Evolutionary conservation across 2,113 vertebrate species (phyloP).

Genomic region (Taurulus bubalis): DNA sequence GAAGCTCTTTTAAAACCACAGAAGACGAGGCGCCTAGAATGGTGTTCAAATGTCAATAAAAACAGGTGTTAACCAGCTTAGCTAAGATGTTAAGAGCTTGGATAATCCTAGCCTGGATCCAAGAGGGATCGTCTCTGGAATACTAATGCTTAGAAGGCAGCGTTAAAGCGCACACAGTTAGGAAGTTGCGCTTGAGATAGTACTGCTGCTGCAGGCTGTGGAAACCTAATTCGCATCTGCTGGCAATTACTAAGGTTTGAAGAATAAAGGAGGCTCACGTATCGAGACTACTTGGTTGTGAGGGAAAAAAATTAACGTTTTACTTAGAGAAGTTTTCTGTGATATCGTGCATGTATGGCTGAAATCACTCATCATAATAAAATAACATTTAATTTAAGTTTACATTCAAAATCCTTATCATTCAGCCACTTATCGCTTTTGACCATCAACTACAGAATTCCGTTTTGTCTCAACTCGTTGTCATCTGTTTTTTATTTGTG

Average conservation of each 20-base stretch:
- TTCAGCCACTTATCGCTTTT: neutral
- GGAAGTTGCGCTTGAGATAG: conserved; percentile 43
- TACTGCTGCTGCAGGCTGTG: conserved; percentile 38
- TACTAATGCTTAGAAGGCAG: conserved; percentile 77
- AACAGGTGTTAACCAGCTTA: conserved; percentile 87
- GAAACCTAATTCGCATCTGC: conserved; percentile 50
- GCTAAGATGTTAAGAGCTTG: conserved; percentile 80
- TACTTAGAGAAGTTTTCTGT: neutral
- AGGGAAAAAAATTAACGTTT: neutral
- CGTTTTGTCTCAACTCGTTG: neutral
- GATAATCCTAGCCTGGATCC: conserved; percentile 81
- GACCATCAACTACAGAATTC: conserved; percentile 23
- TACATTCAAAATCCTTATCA: conserved; percentile 10
- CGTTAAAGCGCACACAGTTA: conserved; percentile 62
- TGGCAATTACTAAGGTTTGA: conserved; percentile 31
- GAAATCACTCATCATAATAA: neutral
- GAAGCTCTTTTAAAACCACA: conserved; percentile 67
- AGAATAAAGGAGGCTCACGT: conserved; percentile 20
- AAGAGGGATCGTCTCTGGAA: conserved; percentile 73
- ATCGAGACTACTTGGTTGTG: neutral
- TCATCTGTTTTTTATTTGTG: conserved; percentile 7
- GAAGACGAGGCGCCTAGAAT: conserved; percentile 59
- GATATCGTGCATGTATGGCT: neutral
- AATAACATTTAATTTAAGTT: conserved; percentile 2
- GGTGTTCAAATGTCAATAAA: conserved; percentile 83